Percentiles rank a stretch among this genome's conserved stretches.
Evolutionary conservation across 2,113 vertebrate genomes (phyloP).

Genomic region (Cromileptes altivelis): DNA sequence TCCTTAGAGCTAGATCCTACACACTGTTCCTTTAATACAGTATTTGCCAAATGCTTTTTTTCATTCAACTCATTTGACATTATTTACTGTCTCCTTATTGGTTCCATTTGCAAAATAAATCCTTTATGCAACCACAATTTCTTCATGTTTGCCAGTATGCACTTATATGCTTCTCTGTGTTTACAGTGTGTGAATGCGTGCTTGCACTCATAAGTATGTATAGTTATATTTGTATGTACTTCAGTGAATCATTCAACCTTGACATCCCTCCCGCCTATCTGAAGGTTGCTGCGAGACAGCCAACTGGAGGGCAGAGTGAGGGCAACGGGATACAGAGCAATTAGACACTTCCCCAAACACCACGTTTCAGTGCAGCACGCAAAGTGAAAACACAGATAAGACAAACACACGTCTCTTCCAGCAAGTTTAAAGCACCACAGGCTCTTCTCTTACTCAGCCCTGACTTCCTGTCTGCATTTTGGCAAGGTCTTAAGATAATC

Average conservation of each 20-base stretch:
- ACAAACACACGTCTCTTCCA: slow-evolving; percentile 15
- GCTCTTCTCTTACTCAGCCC: neutral
- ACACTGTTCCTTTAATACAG: neutral
- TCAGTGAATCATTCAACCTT: slow-evolving; percentile 67
- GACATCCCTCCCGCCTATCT: slow-evolving; percentile 57
- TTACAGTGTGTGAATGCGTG: slow-evolving; percentile 14
- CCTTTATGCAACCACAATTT: neutral
- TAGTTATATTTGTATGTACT: slow-evolving; percentile 27
- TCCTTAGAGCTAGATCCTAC: no score
- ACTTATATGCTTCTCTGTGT: slow-evolving; percentile 34
- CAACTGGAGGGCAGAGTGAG: slow-evolving; percentile 57
- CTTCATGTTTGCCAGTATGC: neutral
- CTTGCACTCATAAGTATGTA: neutral
- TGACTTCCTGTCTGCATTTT: slow-evolving; percentile 27
- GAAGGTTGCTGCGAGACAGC: slow-evolving; percentile 59
- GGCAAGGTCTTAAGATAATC: slow-evolving; percentile 45
- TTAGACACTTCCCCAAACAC: slow-evolving; percentile 63
- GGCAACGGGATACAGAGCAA: slow-evolving; percentile 50
- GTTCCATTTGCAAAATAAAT: neutral
- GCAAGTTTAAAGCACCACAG: neutral
- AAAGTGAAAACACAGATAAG: slow-evolving; percentile 55
- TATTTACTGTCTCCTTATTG: neutral
- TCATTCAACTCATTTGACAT: neutral
- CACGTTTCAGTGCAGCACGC: slow-evolving; percentile 26
- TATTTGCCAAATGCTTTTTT: neutral